These are phyloP conservation scores for Dreissena polymorpha DNA, from an alignment of 1,140 invertebrate genomes.

Conservation along the genomic window DNA sequence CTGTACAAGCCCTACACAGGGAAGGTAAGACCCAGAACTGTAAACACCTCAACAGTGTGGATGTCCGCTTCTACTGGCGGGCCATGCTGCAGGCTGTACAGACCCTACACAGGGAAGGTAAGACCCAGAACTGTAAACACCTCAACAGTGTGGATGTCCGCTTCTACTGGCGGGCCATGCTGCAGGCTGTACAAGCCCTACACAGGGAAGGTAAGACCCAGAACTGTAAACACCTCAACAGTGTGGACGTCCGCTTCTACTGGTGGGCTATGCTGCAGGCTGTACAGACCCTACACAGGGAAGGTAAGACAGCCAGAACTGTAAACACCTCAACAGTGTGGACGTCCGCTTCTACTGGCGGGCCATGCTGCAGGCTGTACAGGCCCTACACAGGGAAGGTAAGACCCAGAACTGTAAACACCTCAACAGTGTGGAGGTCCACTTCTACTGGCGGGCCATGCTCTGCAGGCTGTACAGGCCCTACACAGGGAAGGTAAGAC, in stretches of 20 bases:
- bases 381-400: no score
- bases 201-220: no score
- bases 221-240: slow-evolving; percentile 82
- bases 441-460: slow-evolving; percentile 97
- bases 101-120: no score
- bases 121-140: slow-evolving; percentile 79
- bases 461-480: slow-evolving; percentile 92
- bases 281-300: no score
- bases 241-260: slow-evolving; percentile 89
- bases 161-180: slow-evolving; percentile 97
- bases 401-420: slow-evolving; percentile 79
- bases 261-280: slow-evolving; percentile 97
- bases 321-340: slow-evolving; percentile 83
- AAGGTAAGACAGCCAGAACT: slow-evolving; percentile 68
- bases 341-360: slow-evolving; percentile 94
- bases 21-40: slow-evolving; percentile 76
- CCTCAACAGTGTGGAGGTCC: slow-evolving; percentile 85
- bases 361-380: slow-evolving; percentile 95
- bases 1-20: no score
- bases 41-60: slow-evolving; percentile 83
- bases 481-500: no score
- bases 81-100: slow-evolving; percentile 96
- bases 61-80: slow-evolving; percentile 93
- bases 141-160: slow-evolving; percentile 86
- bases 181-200: slow-evolving; percentile 92